phyloP scores from a whole-genome alignment of 2,888 invertebrate species.

The Eupithecia inturbata region DNA sequence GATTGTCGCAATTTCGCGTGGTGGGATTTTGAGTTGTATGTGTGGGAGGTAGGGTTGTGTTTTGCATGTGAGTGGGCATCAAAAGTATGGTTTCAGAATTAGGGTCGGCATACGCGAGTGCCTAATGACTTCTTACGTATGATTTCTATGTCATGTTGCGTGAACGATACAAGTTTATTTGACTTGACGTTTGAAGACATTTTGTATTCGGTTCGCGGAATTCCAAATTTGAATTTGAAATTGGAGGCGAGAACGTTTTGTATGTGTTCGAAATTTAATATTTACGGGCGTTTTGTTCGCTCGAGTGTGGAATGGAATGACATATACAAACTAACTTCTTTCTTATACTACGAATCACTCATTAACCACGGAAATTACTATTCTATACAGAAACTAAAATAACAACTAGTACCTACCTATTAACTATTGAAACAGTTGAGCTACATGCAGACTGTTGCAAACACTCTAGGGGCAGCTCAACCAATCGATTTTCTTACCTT shows the following conservation, averaged over 20 bases:
- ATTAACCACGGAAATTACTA: no score
- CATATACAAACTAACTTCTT: background rate
- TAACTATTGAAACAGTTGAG: no score
- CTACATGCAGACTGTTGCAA: no score
- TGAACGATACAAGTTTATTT: conserved; percentile 71
- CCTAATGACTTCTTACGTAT: conserved; percentile 80
- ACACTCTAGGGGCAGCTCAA: no score
- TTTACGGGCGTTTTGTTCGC: conserved; percentile 11
- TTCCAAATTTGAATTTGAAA: conserved; percentile 46
- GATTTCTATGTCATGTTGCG: conserved; percentile 80
- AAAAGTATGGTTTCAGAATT: conserved; percentile 67
- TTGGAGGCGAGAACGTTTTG: conserved; percentile 42
- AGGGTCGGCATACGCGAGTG: conserved; percentile 73
- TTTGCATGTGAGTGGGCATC: conserved; percentile 44
- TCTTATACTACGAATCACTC: background rate
- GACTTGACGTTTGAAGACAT: conserved; percentile 64
- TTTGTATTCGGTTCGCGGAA: conserved; percentile 51
- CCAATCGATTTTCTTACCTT: background rate
- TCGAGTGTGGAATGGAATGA: conserved; percentile 1
- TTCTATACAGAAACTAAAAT: no score
- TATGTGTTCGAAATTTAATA: conserved; percentile 31
- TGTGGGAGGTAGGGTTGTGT: conserved; percentile 42
- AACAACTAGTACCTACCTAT: no score
- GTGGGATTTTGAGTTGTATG: background rate
- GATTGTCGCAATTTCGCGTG: conserved; percentile 59